Evolutionary conservation across 2,888 invertebrate species (phyloP), one percentile per base, ranked within the genome.

Genomic region (Calameuta pallipes): DNA sequence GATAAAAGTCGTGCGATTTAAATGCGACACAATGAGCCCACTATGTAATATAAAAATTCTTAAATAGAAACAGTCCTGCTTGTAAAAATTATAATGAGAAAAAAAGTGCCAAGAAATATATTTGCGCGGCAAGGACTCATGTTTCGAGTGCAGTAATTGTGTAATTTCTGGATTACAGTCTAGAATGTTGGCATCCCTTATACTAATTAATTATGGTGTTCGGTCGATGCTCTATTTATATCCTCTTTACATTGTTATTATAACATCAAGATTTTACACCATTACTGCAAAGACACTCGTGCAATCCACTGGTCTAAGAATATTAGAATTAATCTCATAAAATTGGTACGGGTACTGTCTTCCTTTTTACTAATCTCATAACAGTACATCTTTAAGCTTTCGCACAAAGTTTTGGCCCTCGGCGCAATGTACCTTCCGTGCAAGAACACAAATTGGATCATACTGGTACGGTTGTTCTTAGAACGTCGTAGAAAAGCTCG

Each of bases 331-430:
- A 78, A 75, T 82, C 75, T 79, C 70, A 78, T 76, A 82, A 82
- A 81, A 80, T 81, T 73, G 74, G 69, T 78, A 83, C 77, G 80
- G 81, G 80, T 76, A 35, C 73, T 78, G 41, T 41, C 12, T 71
- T 36, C 75, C 30, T 74, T 79, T 23, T 56, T 56, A 75, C 81
- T 83, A 83, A 82, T 78, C 80, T 79, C 75, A 77, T 84, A 82
- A 76, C 83, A 82, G 82, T 80, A 82, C 74, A 79, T 23, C 77
- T 76, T 73, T 80, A 83, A 84, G 83, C 80, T 83, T 81, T 78
- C 76, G 78, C 73, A 76, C 15, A 36, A 75, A 76, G 74, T 34
- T 79, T 56, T 56, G 56, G 9, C 56, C 56, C 23, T 23, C 56
- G 56, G 56, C 56, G 23, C 56, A 56, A 56, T 78, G 33, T 78